Conservation (phyloP, 2,797 vertebrate genomes). For the Miichthys miiuy region DNA sequence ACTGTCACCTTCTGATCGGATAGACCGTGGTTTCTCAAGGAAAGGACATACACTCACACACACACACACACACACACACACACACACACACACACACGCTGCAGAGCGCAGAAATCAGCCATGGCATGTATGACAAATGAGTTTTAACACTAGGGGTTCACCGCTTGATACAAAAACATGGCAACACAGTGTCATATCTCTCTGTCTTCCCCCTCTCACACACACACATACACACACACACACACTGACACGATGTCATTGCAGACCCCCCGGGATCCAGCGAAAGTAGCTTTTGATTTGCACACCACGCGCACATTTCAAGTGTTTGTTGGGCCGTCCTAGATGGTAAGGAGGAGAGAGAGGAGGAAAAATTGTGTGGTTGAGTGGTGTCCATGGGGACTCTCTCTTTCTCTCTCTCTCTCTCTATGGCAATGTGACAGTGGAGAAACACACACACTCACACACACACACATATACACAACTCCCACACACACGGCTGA, state of each 20-base stretch:
- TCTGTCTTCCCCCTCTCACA: constrained; percentile 21
- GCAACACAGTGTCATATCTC: constrained; percentile 54
- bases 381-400: constrained; percentile 63
- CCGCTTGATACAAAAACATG: constrained; percentile 59
- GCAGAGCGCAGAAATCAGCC: constrained; percentile 27
- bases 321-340: constrained; percentile 58
- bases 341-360: constrained; percentile 36
- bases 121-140: constrained; percentile 71
- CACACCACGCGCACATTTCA: constrained; percentile 51
- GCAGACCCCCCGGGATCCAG: constrained; percentile 43
- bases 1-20: constrained; percentile 42
- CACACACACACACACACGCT: constrained; percentile 1
- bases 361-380: constrained; percentile 40
- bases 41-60: constrained; percentile 14
- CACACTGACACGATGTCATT: constrained; percentile 25
- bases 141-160: constrained; percentile 62
- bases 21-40: constrained; percentile 15
- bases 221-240: constrained; percentile 4
- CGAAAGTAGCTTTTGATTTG: constrained; percentile 55
- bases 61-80: constrained; percentile 5
- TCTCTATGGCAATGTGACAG: constrained; percentile 63
- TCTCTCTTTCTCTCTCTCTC: constrained; percentile 42
- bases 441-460: constrained; percentile 45
- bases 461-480: constrained; percentile 29
- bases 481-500: constrained; percentile 43